Conservation (phyloP, 1,140 invertebrate genomes). For the Pachyrhynchus sulphureomaculatus region DNA sequence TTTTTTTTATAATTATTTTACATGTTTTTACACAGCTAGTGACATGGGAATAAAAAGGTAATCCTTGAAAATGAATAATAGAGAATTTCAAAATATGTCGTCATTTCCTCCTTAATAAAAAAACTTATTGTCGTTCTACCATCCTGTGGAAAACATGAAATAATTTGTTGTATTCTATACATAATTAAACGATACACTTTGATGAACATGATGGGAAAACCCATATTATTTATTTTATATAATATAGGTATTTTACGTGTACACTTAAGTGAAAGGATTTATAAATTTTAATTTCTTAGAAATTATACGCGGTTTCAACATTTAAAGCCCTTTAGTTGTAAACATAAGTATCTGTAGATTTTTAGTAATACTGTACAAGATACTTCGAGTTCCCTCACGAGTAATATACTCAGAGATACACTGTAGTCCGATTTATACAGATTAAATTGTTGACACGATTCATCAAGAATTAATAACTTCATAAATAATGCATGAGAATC, state of each 20-base stretch:
- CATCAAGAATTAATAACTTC: too few species aligned
- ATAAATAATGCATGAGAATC: too few species aligned
- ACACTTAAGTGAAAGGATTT: too few species aligned
- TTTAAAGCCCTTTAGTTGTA: too few species aligned
- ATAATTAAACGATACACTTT: conserved; percentile 18
- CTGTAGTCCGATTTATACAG: too few species aligned
- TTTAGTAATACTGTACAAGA: too few species aligned
- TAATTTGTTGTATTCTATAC: conserved; percentile 12
- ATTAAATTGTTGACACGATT: too few species aligned
- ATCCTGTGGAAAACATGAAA: conserved; percentile 21
- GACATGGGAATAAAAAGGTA: conserved; percentile 12
- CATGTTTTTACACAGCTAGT: neutral
- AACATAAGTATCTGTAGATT: too few species aligned
- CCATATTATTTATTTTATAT: neutral
- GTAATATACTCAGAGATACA: too few species aligned
- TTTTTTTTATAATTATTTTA: conserved; percentile 8
- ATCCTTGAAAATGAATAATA: conserved; percentile 13
- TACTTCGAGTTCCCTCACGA: too few species aligned
- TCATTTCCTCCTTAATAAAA: conserved; percentile 14
- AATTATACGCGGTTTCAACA: neutral
- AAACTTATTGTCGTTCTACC: conserved; percentile 18
- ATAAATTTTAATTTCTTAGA: neutral
- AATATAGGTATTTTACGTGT: too few species aligned
- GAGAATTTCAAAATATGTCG: conserved; percentile 9
- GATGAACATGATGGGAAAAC: conserved; percentile 6